Base-by-base conservation (phyloP, 1,140 invertebrate genomes). In the Drosophila subobscura region DNA sequence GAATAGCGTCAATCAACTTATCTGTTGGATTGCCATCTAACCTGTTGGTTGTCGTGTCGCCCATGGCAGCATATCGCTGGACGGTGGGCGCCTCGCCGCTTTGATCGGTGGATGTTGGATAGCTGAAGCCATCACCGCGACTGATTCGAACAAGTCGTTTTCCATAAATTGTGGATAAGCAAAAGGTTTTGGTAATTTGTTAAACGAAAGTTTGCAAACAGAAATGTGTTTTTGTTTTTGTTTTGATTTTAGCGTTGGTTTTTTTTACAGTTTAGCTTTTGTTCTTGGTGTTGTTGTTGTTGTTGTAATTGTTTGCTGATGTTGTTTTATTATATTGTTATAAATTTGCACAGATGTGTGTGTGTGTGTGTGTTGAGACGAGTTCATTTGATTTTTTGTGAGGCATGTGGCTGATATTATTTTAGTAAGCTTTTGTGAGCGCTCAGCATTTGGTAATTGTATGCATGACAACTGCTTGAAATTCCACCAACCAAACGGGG, bases 121-220 rank as follows among this genome's bases (percentile, higher is more conserved):
- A 98, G 92, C 94, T 94, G 92, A 96, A 94, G 92, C 97, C 97
- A 93, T 98, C 96, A 91, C 96, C 97, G 92, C 95, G 93, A 95
- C 97, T 98, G 94, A 91, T 94, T 57, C 65, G 33, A 2, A 12
- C 10, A 12, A 37, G 33, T 12, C 59, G 52, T 23, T 53, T 29
- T 53, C n/a, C 41, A 45, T 61, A 37, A 23, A 37, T 75, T 70
- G 92, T 92, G 89, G 92, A 79, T 84, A 74, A 88, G 71, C 73
- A 89, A 58, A 88, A 88, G 66, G 79, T 83, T 70, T 65, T 59
- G 67, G 65, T 68, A 73, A 66, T 49, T 57, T 79, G 56, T 79
- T 85, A 86, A 85, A 86, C 73, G 47, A 55, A 45, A 63, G 47
- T 84, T 84, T 71, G 54, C 68, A 77, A 77, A 85, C 67, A 68